Evolutionary conservation across 2,797 vertebrate species (phyloP).

Genomic region (Microcaecilia unicolor): DNA sequence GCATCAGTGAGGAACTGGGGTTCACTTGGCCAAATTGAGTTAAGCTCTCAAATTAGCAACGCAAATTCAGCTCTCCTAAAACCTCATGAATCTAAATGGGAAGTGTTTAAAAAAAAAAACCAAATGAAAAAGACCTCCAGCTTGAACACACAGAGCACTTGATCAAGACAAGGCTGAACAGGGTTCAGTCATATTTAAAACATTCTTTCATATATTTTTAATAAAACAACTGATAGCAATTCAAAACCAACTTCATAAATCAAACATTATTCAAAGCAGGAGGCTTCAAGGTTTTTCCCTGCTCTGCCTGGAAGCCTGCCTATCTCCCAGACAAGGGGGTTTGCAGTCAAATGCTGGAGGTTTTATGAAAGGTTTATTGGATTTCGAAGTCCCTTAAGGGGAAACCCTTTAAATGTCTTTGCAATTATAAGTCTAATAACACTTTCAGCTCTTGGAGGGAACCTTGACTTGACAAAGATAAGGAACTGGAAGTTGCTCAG

Average conservation of each 20-base stretch:
- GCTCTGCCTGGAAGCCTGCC: conserved; percentile 36
- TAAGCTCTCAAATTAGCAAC: conserved; percentile 44
- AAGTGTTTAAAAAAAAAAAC: too few species aligned
- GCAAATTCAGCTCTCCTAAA: conserved; percentile 30
- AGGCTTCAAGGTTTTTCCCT: conserved; percentile 59
- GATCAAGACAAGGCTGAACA: conserved; percentile 34
- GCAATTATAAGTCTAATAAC: conserved; percentile 98
- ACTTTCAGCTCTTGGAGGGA: conserved; percentile 73
- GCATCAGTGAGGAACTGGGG: conserved; percentile 29
- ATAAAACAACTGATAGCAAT: conserved; percentile 79
- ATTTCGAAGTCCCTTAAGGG: conserved; percentile 87
- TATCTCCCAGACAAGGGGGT: conserved; percentile 43
- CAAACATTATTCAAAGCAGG: conserved; percentile 68
- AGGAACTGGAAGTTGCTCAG: conserved; percentile 83
- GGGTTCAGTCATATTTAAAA: conserved; percentile 60
- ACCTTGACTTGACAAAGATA: conserved; percentile 80
- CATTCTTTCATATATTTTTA: conserved; percentile 76
- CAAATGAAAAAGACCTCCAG: conserved; percentile 24
- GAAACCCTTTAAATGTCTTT: conserved; percentile 91
- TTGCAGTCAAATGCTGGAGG: conserved; percentile 52
- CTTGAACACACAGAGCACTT: conserved; percentile 23
- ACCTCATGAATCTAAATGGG: conserved; percentile 26
- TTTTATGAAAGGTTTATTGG: conserved; percentile 93
- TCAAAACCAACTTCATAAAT: conserved; percentile 77
- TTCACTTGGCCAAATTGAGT: conserved; percentile 45